These are phyloP conservation scores for Anableps anableps DNA, from an alignment of 2,797 vertebrate genomes.

Conservation along the genomic window DNA sequence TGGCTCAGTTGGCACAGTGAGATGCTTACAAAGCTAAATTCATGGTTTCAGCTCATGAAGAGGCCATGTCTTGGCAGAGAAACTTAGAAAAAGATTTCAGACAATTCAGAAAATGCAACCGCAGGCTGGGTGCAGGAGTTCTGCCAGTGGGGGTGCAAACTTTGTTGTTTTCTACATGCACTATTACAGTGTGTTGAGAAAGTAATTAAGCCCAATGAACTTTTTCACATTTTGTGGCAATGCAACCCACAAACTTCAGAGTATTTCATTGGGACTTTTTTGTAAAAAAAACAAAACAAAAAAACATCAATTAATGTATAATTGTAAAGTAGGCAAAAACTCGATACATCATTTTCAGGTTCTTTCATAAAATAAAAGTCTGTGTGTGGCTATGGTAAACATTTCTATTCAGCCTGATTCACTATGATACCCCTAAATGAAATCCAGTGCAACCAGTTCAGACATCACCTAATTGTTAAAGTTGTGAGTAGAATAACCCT, in stretches of 20 bases:
- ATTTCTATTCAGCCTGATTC: too few relatives aligned
- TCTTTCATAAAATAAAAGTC: background rate
- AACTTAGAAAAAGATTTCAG: background rate
- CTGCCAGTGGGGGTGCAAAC: background rate
- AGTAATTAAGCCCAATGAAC: background rate
- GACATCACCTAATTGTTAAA: background rate
- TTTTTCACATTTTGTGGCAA: background rate
- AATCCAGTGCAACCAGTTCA: background rate
- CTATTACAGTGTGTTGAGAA: background rate
- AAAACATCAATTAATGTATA: background rate
- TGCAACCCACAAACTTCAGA: background rate
- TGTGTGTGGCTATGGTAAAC: background rate
- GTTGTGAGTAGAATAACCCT: too few relatives aligned
- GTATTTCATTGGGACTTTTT: background rate
- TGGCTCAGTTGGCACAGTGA: background rate
- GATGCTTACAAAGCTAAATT: conserved; percentile 12
- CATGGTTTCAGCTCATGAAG: conserved; percentile 8
- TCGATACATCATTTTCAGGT: background rate
- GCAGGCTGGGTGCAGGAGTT: background rate
- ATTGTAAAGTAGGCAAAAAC: background rate
- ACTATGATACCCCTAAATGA: background rate
- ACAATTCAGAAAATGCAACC: background rate
- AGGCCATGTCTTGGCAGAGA: background rate
- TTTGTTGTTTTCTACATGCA: background rate
- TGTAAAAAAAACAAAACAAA: too few relatives aligned